These are phyloP conservation scores for Drepanosiphum platanoidis DNA, from an alignment of 2,888 invertebrate genomes.

Conservation along the genomic window DNA sequence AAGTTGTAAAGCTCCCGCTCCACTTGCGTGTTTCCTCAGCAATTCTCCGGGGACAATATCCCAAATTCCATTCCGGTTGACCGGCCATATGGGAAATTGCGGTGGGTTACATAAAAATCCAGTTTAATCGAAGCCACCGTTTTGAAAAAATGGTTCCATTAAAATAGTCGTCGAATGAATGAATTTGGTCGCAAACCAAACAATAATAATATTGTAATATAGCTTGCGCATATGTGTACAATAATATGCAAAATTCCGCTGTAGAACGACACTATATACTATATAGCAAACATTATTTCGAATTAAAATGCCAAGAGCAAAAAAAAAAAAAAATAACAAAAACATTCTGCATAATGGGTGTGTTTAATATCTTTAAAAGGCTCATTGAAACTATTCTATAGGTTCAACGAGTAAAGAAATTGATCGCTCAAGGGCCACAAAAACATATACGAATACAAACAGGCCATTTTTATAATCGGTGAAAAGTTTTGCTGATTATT, in stretches of 20 bases:
- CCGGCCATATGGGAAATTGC: conserved; percentile 52
- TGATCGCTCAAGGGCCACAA: not conserved
- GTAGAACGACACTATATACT: not conserved
- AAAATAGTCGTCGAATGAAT: conserved; percentile 18
- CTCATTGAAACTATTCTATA: conserved; percentile 18
- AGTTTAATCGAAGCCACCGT: conserved; percentile 47
- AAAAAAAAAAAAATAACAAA: not conserved
- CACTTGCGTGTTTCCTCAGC: not conserved
- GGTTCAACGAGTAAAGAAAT: not conserved
- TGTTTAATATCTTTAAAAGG: conserved; percentile 22
- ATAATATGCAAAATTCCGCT: not conserved
- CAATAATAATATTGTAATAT: not conserved
- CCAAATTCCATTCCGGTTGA: conserved; percentile 48
- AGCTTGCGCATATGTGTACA: not conserved
- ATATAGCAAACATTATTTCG: conserved; percentile 34
- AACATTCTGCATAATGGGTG: not conserved
- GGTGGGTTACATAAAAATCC: conserved; percentile 44
- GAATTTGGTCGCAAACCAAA: not conserved
- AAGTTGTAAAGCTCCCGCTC: conserved; percentile 45
- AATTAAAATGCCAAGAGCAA: not conserved
- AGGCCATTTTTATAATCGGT: not conserved
- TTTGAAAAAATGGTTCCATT: conserved; percentile 40
- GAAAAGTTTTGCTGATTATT: conserved; percentile 21
- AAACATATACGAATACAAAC: conserved; percentile 1
- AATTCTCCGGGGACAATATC: conserved; percentile 53